Percentiles rank a stretch among this genome's conserved stretches.
These are phyloP conservation scores for Apteryx owenii DNA, from an alignment of 2,113 vertebrate species.

Conservation along the genomic window DNA sequence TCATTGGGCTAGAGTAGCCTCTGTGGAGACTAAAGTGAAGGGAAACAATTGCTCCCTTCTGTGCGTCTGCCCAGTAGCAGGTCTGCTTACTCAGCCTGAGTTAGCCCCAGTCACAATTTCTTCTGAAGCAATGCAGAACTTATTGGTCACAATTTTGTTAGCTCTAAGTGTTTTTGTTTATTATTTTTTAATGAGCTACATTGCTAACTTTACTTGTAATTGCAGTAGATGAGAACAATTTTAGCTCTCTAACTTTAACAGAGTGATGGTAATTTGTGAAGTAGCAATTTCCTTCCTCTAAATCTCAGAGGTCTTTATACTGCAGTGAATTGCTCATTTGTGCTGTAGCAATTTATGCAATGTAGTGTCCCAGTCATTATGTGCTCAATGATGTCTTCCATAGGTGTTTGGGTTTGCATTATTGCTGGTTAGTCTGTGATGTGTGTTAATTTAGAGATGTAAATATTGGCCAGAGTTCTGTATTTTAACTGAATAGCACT, in stretches of 20 bases:
- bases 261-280: slow-evolving; percentile 21
- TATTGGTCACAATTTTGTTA: not conserved
- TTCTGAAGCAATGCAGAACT: not conserved
- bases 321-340: slow-evolving; percentile 13
- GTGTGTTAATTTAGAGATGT: slow-evolving; percentile 34
- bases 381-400: slow-evolving; percentile 8
- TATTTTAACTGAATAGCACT: slow-evolving; percentile 22
- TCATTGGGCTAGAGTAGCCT: not conserved
- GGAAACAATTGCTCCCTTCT: not conserved
- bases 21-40: not conserved
- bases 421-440: slow-evolving; percentile 5
- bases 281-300: not conserved
- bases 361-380: slow-evolving; percentile 8
- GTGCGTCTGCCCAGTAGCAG: not conserved
- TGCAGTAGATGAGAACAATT: not conserved
- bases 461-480: slow-evolving; percentile 13
- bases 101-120: not conserved
- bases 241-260: not conserved
- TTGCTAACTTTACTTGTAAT: slow-evolving; percentile 7
- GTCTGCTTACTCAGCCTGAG: not conserved
- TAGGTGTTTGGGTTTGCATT: slow-evolving; percentile 31
- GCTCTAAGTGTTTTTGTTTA: not conserved
- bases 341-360: slow-evolving; percentile 8
- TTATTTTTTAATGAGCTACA: not conserved
- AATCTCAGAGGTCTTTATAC: slow-evolving; percentile 41